Base-by-base conservation (phyloP, 1,140 invertebrate genomes). In the Physella acuta region DNA sequence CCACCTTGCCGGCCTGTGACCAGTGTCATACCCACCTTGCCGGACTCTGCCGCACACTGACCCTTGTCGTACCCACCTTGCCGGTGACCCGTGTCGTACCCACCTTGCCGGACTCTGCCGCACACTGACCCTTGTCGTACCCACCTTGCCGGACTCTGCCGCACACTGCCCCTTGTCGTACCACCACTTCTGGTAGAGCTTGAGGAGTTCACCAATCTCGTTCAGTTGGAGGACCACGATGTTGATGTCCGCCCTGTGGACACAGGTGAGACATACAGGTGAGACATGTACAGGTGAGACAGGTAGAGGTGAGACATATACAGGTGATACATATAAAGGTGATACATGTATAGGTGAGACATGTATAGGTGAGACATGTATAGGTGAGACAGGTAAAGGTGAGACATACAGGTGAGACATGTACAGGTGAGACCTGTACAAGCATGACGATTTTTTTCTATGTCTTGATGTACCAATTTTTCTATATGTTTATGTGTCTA, bases 91-190 rank as follows among this genome's bases (percentile, higher is more conserved):
- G n/a, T n/a, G n/a, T n/a, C n/a, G n/a, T 55, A 58, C 52, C 56
- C 60, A 77, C 73, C 51, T 74, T 77, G 14, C 58, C 66, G 28
- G 72, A 67, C 28, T 62, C 44, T 0, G 70, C 28, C 5, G 74
- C 77, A 59, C 92, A 94, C 83, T 80, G 75, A 51, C 78, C 80
- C 51, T 82, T 82, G 8, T 81, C 8, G 20, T 55, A 58, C 52
- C 56, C 60, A 77, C 73, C 51, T 74, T 77, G 14, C 58, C 66
- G 28, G 72, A 67, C 28, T 62, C 44, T 0, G 70, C 28, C 5
- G 74, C 77, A 59, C 92, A 94, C 83, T 80, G 75, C 51, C 78
- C 80, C 51, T 82, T 82, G 8, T 81, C 79, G 68, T 80, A 78
- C 82, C 82, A 84, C 82, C 82, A 84, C 75, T 77, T 80, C 55